Evolutionary conservation across 2,888 invertebrate species (phyloP).

Genomic region (Acrobasis consociella): DNA sequence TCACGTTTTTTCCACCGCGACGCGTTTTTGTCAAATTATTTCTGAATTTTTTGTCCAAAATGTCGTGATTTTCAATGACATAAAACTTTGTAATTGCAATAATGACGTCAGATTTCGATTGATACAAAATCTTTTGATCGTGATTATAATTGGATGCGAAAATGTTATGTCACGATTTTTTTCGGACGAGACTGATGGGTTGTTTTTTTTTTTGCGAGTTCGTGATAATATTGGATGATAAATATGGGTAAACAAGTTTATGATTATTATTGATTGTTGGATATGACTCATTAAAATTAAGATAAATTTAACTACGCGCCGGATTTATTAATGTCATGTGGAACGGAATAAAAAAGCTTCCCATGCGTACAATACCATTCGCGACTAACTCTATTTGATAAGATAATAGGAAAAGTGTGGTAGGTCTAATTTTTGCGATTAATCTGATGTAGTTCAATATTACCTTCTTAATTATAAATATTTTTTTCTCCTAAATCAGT

Average conservation of each 20-base stretch:
- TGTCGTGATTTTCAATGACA: constrained; percentile 69
- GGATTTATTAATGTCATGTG: too few relatives aligned
- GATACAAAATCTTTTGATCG: constrained; percentile 23
- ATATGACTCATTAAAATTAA: not conserved
- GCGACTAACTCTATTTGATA: too few relatives aligned
- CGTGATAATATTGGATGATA: not conserved
- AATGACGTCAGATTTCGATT: constrained; percentile 26
- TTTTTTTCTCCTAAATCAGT: too few relatives aligned
- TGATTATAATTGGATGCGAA: not conserved
- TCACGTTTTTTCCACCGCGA: constrained; percentile 47
- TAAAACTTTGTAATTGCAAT: constrained; percentile 62
- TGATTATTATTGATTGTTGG: not conserved
- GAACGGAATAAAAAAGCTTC: too few relatives aligned
- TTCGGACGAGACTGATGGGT: not conserved
- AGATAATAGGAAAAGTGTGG: too few relatives aligned
- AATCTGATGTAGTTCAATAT: too few relatives aligned
- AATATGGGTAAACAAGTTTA: not conserved
- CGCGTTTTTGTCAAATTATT: constrained; percentile 63
- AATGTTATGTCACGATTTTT: constrained; percentile 2
- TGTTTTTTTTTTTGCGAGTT: not conserved
- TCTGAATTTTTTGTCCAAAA: constrained; percentile 30
- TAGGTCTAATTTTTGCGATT: too few relatives aligned
- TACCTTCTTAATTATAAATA: too few relatives aligned
- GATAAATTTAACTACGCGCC: not conserved
- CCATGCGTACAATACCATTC: too few relatives aligned